Evolutionary conservation across 2,797 vertebrate species (phyloP).

Genomic region (Peromyscus melanophrys): DNA sequence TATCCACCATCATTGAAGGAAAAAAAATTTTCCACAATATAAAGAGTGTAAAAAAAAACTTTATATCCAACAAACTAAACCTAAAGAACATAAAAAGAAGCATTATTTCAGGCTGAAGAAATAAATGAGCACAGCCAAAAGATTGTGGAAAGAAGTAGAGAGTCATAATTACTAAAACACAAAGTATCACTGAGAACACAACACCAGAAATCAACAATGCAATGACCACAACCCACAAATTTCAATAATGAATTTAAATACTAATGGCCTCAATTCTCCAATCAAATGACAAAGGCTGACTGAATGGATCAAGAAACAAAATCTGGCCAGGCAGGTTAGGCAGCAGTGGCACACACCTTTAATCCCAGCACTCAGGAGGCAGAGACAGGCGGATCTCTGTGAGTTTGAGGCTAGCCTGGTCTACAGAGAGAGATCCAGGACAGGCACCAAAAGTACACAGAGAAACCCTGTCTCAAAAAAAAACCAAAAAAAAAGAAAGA

Average conservation of each 20-base stretch:
- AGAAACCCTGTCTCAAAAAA: too few species aligned
- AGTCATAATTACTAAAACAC: background rate
- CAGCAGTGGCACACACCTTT: too few species aligned
- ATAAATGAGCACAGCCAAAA: background rate
- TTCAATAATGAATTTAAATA: background rate
- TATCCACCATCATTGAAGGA: background rate
- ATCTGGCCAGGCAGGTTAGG: too few species aligned
- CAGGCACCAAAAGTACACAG: too few species aligned
- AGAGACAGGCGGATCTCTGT: too few species aligned
- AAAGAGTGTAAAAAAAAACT: background rate
- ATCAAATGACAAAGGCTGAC: background rate
- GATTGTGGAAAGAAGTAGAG: background rate
- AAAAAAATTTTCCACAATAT: background rate
- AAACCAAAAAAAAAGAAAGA: too few species aligned
- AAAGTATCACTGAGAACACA: background rate
- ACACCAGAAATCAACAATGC: background rate
- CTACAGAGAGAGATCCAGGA: too few species aligned
- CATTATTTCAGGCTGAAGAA: background rate
- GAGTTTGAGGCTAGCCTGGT: too few species aligned
- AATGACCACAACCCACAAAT: background rate
- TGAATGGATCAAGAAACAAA: background rate
- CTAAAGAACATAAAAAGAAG: background rate
- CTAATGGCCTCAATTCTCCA: background rate
- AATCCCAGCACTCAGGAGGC: too few species aligned
- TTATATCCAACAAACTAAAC: background rate